Evolutionary conservation across 2,888 invertebrate genomes (phyloP), one percentile per base, ranked within the genome.

Genomic region (Drosophila testacea): DNA sequence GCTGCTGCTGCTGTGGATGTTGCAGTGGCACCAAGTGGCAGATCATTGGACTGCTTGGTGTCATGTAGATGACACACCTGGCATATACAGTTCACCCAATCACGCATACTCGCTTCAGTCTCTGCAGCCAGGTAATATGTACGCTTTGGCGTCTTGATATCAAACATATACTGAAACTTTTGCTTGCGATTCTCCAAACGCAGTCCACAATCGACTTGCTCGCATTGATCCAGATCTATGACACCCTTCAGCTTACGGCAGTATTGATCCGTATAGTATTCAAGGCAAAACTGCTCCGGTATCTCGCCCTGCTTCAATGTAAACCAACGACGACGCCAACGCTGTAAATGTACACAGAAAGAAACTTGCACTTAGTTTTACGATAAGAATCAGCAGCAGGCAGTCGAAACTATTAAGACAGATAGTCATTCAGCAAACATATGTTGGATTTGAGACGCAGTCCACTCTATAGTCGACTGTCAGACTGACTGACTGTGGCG

Each of bases 311-410:
- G 97, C 79, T 97, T 96, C 87, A 99, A 94, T 80, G 97, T 96
- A 93, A 98, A 99, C 97, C 97, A 99, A 89, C 98, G 95, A 92
- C 96, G 95, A 92, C 98, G 95, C 98, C 98, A 98, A 94, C 97
- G 96, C 98, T 99, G 93, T 48, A 63, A 59, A 22, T 4, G 22
- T 22, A 22, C 11, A 27, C 11, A 44, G 11, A 64, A 65, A 69
- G n/a, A 68, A 59, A 46, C 13, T 55, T 61, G 7, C 34, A 63
- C 38, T 72, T 69, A 77, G 30, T 46, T 57, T 39, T 13, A 56
- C 67, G 76, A 73, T 69, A 77, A 75, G 61, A 10, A 27, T 22
- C 66, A 57, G 52, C 7, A 32, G 32, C 59, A 16, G 10, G 32
- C 39, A 54, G 46, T 34, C 16, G 32, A n/a, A 44, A 16, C 16